These are phyloP conservation scores for Ictidomys tridecemlineatus DNA, from an alignment of 2,113 vertebrate species.

Conservation along the genomic window DNA sequence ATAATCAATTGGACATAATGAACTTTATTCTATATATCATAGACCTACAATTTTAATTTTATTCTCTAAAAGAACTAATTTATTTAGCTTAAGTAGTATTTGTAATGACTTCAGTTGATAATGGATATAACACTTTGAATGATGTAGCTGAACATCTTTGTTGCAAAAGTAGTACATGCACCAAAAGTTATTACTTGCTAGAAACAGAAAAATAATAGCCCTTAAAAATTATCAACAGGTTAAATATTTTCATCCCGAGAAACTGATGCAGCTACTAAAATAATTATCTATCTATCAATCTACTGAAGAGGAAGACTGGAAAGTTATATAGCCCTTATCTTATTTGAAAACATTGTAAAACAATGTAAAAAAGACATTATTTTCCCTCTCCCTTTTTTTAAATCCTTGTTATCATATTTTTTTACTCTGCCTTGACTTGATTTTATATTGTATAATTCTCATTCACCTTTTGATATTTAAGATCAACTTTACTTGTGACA, in stretches of 20 bases:
- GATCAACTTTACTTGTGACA: neutral
- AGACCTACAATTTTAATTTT: conserved; percentile 29
- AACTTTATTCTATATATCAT: neutral
- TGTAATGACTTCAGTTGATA: conserved; percentile 23
- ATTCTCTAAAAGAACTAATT: neutral
- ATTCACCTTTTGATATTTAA: neutral
- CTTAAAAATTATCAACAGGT: neutral
- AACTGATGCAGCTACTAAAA: neutral
- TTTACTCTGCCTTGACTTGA: neutral
- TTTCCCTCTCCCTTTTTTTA: neutral
- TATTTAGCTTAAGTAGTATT: neutral
- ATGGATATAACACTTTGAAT: neutral
- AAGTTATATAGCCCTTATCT: neutral
- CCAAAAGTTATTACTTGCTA: conserved; percentile 22
- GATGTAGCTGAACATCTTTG: neutral
- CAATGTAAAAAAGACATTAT: neutral
- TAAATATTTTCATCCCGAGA: conserved; percentile 48
- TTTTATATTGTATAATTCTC: neutral
- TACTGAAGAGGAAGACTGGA: neutral
- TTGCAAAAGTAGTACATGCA: neutral
- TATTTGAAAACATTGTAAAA: neutral
- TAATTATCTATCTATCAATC: neutral
- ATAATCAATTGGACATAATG: neutral
- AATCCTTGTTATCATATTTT: neutral
- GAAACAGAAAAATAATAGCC: neutral